Conservation (phyloP, 1,140 invertebrate genomes). For the Sycobia sp. region DNA sequence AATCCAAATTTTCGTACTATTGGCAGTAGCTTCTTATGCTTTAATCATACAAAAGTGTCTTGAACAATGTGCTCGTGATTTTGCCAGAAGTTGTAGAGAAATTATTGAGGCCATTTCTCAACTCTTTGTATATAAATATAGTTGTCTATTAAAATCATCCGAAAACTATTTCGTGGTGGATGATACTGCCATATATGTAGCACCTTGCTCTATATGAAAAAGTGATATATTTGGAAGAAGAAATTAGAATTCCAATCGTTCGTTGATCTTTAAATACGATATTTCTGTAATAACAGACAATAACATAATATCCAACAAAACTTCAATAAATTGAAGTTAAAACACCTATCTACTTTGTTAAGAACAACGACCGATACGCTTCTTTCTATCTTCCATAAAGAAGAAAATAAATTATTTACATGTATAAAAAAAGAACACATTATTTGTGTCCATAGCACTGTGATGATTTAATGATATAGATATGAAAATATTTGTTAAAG, state of each 20-base stretch:
- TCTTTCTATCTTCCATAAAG: constrained; percentile 28
- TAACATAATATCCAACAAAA: constrained; percentile 33
- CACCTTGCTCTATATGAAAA: constrained; percentile 47
- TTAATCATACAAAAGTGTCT: constrained; percentile 37
- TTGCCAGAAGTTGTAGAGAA: constrained; percentile 26
- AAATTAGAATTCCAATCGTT: constrained; percentile 38
- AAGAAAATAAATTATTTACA: constrained; percentile 47
- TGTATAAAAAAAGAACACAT: constrained; percentile 57
- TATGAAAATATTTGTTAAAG: constrained; percentile 53
- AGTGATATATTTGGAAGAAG: constrained; percentile 38
- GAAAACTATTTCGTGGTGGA: constrained; percentile 52
- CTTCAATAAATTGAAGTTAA: constrained; percentile 22
- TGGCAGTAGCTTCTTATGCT: constrained; percentile 25
- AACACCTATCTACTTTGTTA: constrained; percentile 17
- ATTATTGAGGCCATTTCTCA: constrained; percentile 27
- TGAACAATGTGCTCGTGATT: constrained; percentile 35
- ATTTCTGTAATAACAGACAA: constrained; percentile 28
- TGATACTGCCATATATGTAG: constrained; percentile 58
- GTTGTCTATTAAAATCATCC: constrained; percentile 32
- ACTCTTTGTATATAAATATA: constrained; percentile 34
- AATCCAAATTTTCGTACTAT: constrained; percentile 18
- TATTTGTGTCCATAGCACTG: constrained; percentile 63
- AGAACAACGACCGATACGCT: constrained; percentile 29
- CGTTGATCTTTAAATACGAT: constrained; percentile 31
- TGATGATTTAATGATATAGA: constrained; percentile 62